These are phyloP conservation scores for Bombyx mandarina DNA, from an alignment of 1,140 invertebrate genomes.

Conservation along the genomic window DNA sequence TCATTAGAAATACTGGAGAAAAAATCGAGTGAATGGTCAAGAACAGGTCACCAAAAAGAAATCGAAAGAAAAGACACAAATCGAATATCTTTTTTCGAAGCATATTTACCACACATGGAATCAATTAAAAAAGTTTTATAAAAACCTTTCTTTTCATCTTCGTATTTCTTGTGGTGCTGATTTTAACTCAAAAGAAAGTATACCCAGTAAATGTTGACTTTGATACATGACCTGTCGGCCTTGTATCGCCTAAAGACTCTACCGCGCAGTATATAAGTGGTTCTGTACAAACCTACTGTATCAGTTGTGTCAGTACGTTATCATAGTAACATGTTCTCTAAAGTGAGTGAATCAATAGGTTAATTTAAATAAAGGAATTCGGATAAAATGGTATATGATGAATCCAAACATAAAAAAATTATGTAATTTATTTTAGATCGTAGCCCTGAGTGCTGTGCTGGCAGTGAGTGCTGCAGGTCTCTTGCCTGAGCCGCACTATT, in stretches of 20 bases:
- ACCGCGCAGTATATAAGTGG: constrained; percentile 15
- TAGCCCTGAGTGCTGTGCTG: constrained; percentile 38
- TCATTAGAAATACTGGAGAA: too few relatives aligned
- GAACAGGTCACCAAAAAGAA: too few relatives aligned
- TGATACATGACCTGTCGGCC: constrained; percentile 16
- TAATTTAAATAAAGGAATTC: constrained; percentile 3
- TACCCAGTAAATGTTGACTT: background rate
- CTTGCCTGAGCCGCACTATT: constrained; percentile 34
- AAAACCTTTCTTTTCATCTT: too few relatives aligned
- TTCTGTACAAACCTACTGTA: constrained; percentile 13
- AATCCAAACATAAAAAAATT: background rate
- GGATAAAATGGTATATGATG: too few relatives aligned
- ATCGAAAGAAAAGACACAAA: too few relatives aligned
- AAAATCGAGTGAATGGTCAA: too few relatives aligned
- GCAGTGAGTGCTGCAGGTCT: constrained; percentile 38
- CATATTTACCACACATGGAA: too few relatives aligned
- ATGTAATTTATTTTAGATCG: constrained; percentile 27
- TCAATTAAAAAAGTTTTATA: too few relatives aligned
- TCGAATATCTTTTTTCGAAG: too few relatives aligned
- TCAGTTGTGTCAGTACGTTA: constrained; percentile 20
- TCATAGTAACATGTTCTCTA: constrained; percentile 32
- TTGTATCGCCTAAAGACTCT: constrained; percentile 14
- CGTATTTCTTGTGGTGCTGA: too few relatives aligned
- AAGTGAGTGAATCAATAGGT: constrained; percentile 24
- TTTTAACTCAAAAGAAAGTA: background rate